phyloP scores from a whole-genome alignment of 2,113 vertebrate genomes.

The Alethe castanea region DNA sequence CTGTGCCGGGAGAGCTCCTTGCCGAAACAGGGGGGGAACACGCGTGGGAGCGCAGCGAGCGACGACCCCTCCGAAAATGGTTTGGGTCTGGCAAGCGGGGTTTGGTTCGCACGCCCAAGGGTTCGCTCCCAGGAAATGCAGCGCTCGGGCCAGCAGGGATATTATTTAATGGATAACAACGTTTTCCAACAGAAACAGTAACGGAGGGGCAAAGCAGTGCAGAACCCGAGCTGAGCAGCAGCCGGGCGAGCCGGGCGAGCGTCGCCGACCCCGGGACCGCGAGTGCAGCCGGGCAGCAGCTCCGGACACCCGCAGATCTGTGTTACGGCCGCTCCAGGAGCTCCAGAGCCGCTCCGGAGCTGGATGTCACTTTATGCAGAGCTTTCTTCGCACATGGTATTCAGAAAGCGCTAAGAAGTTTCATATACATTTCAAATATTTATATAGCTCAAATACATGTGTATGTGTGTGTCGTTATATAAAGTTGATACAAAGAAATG shows the following conservation, averaged over 20 bases:
- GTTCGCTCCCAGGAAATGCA: not conserved
- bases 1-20: not conserved
- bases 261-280: not conserved
- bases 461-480: fast-evolving
- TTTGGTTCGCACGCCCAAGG: not conserved
- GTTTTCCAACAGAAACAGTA: not conserved
- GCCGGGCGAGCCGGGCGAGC: not conserved
- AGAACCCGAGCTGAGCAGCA: fast-evolving
- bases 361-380: fast-evolving
- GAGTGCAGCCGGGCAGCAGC: not conserved
- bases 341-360: not conserved
- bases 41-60: not conserved
- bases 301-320: not conserved
- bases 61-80: not conserved
- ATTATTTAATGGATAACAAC: not conserved
- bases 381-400: fast-evolving
- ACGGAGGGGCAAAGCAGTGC: fast-evolving
- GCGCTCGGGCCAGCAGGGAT: not conserved
- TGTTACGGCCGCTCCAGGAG: fast-evolving
- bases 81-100: not conserved
- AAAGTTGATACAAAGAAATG: not conserved
- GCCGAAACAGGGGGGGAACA: not conserved
- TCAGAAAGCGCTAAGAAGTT: not conserved
- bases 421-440: not conserved
- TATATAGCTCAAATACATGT: fast-evolving